phyloP scores from a whole-genome alignment of 2,113 vertebrate genomes.

The Strigops habroptila region DNA sequence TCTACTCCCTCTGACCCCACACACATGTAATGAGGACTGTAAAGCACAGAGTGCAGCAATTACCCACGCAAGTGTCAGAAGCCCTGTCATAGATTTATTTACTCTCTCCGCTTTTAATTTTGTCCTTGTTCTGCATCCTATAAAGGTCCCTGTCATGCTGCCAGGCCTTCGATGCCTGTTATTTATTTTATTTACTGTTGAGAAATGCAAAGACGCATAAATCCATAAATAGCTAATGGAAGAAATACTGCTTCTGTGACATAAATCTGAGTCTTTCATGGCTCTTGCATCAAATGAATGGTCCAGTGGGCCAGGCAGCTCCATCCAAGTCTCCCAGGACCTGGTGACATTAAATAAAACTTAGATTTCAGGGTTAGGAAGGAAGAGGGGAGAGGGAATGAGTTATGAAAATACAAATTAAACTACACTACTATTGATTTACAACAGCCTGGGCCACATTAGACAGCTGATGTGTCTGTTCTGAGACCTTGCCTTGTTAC shows the following conservation, averaged over 20 bases:
- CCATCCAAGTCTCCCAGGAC: not conserved
- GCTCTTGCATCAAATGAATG: conserved; percentile 6
- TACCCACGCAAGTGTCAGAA: not conserved
- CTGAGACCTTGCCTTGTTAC: not conserved
- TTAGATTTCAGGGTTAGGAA: not conserved
- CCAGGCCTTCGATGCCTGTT: not conserved
- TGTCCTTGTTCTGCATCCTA: not conserved
- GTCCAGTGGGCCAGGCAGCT: not conserved
- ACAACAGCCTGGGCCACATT: not conserved
- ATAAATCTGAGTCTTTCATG: not conserved
- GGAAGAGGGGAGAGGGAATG: not conserved
- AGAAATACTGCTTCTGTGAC: not conserved
- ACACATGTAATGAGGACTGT: not conserved
- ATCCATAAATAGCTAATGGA: conserved; percentile 15
- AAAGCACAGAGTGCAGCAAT: not conserved
- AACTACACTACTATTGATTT: not conserved
- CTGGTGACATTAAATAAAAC: not conserved
- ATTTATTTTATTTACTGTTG: conserved; percentile 48
- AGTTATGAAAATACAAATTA: conserved; percentile 46
- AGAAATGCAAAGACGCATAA: conserved; percentile 40
- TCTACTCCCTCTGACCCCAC: not conserved
- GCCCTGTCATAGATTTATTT: not conserved
- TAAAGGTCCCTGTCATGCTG: not conserved
- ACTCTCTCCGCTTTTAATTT: conserved; percentile 16
- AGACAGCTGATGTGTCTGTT: conserved; percentile 16